A percentile compares a stretch with the other conserved stretches of the same genome.
Conservation (phyloP, 2,113 vertebrate species). For the Scophthalmus maximus region DNA sequence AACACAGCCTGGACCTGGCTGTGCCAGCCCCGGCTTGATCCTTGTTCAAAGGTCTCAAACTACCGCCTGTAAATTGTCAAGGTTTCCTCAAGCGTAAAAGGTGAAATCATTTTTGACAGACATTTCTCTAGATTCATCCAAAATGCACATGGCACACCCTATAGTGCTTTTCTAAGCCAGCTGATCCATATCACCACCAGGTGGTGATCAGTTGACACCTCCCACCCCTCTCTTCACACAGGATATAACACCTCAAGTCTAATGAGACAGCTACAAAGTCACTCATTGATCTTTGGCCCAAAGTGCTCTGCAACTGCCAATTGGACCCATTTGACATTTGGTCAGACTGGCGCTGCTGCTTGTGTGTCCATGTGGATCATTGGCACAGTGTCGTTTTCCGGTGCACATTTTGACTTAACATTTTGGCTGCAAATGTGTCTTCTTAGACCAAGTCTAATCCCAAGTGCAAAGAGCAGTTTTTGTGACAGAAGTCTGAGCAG, state of each 20-base stretch:
- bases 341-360: conserved; percentile 35
- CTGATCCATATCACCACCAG: conserved; percentile 50
- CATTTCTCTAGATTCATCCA: not conserved
- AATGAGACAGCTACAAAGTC: conserved; percentile 71
- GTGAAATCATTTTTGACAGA: conserved; percentile 17
- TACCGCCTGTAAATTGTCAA: not conserved
- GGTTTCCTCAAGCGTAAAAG: not conserved
- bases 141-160: not conserved
- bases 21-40: conserved; percentile 14
- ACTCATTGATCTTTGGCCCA: conserved; percentile 71
- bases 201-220: conserved; percentile 62
- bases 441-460: conserved; percentile 25
- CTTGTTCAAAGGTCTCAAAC: not conserved
- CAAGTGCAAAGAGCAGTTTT: conserved; percentile 28
- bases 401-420: conserved; percentile 17
- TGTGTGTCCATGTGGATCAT: conserved; percentile 46
- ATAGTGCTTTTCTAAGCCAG: not conserved
- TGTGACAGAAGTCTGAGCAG: conserved; percentile 26
- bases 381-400: conserved; percentile 8
- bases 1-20: too few relatives aligned
- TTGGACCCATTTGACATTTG: conserved; percentile 44
- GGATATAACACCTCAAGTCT: conserved; percentile 66
- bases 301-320: conserved; percentile 52
- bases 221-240: conserved; percentile 41
- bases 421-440: conserved; percentile 17